Evolutionary conservation across 2,113 vertebrate species (phyloP).

Genomic region (Climacteris rufus): DNA sequence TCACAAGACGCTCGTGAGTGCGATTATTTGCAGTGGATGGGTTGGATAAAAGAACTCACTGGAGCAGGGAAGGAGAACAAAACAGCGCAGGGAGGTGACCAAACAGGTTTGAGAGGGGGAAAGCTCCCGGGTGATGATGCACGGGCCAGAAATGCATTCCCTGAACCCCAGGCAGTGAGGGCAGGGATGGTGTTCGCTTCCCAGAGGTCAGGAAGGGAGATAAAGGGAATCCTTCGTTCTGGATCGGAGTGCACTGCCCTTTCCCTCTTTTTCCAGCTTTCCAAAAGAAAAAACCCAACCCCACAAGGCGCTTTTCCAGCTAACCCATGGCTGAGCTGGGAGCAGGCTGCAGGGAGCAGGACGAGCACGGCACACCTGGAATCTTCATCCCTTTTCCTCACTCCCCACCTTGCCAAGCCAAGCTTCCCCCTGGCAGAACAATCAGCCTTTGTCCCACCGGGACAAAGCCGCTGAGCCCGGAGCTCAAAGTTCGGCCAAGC

Average conservation of each 20-base stretch:
- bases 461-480: background rate
- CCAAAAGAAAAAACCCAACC: background rate
- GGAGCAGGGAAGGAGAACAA: conserved; percentile 49
- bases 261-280: background rate
- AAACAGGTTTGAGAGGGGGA: conserved; percentile 42
- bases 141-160: background rate
- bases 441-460: conserved; percentile 27
- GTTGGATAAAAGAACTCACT: conserved; percentile 59
- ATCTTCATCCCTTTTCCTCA: background rate
- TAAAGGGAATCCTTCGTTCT: no score
- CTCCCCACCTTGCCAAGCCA: background rate
- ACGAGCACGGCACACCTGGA: background rate
- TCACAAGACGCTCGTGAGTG: background rate
- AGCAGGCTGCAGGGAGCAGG: background rate
- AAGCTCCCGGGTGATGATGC: conserved; percentile 11
- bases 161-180: background rate
- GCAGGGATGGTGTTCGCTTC: background rate
- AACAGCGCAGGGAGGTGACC: conserved; percentile 36
- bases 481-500: background rate
- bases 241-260: background rate
- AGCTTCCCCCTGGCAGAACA: background rate
- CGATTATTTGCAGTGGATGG: conserved; percentile 64
- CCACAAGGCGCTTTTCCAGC: background rate
- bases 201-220: no score
- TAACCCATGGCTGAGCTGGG: fast-evolving